Evolutionary conservation across 2,113 vertebrate species (phyloP).

Genomic region (Sakesphorus luctuosus): DNA sequence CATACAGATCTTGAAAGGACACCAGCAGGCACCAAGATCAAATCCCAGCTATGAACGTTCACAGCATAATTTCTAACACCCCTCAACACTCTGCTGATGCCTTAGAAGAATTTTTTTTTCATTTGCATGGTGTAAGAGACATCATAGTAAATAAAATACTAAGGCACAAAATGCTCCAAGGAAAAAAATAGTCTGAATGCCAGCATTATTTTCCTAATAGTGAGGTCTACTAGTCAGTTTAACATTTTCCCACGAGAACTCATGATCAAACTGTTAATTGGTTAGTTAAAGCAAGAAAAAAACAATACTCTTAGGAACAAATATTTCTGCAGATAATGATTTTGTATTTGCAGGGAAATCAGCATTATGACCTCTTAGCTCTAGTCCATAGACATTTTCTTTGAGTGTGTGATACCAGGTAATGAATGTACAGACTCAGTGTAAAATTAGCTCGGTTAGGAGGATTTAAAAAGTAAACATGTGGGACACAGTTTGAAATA

Average conservation of each 20-base stretch:
- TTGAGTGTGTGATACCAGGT: constrained; percentile 39
- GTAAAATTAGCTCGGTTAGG: constrained; percentile 66
- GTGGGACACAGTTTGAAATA: constrained; percentile 70
- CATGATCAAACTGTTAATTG: not conserved
- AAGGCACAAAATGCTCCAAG: not conserved
- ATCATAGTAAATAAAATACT: not conserved
- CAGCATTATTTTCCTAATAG: not conserved
- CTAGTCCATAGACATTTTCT: constrained; percentile 23
- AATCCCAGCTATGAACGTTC: not conserved
- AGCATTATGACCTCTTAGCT: constrained; percentile 21
- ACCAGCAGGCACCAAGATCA: not conserved
- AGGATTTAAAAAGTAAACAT: constrained; percentile 75
- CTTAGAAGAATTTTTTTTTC: not conserved
- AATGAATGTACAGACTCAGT: constrained; percentile 46
- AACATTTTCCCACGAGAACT: not conserved
- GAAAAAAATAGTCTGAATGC: not conserved
- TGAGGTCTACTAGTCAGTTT: not conserved
- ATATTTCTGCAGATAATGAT: constrained; percentile 17
- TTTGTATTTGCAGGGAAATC: not conserved
- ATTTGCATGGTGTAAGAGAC: not conserved
- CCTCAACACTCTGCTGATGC: not conserved
- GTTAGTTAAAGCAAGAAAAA: not conserved
- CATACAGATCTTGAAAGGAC: not conserved
- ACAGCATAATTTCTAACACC: not conserved
- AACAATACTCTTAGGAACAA: not conserved